Evolutionary conservation across 2,113 vertebrate species (phyloP), one percentile per base, ranked within the genome.

Genomic region (Panthera tigris): DNA sequence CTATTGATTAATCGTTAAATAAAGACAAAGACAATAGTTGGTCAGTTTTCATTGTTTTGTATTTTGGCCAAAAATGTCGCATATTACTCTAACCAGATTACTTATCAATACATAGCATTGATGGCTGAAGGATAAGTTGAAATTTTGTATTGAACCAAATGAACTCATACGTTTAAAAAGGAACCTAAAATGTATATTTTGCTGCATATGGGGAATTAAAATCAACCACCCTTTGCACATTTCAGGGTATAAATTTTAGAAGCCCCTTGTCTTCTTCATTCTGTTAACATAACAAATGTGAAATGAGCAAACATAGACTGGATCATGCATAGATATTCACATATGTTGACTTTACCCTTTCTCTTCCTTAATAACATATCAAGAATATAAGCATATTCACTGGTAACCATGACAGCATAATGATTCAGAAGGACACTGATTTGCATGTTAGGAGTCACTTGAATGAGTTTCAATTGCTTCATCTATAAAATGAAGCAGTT

Each of bases 211-310:
- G 29, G 61, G 50, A 97, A 92, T 97, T 69, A 74, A 86, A 65
- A 81, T 89, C 73, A 82, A 80, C 61, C 76, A 81, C 19, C 48
- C n/a, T 5, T 92, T 39, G 23, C 0, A 89, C 12, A 55, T 76
- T 81, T 95, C 71, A 94, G 50, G n/a, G 6, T 50, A 71, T 89
- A 55, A 89, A 94, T 61, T 88, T 81, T 55, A 81, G 39, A 95
- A 61, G 29, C 66, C 25, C 41, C 29, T 52, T 8, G 7, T 33
- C 16, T 74, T 74, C 31, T 16, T 14, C 4, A 66, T 89, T 94
- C 31, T 80, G 55, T 79, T 39, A 11, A 94, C 55, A 74, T 74
- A 84, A 50, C 4, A 48, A 88, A 74, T 5, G n/a, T 76, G 27
- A 92, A 73, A 85, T 68, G 23, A 68, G 36, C 14, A 16, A 57